Evolutionary conservation across 1,140 invertebrate species (phyloP).

Genomic region (Drosophila pallidifrons): DNA sequence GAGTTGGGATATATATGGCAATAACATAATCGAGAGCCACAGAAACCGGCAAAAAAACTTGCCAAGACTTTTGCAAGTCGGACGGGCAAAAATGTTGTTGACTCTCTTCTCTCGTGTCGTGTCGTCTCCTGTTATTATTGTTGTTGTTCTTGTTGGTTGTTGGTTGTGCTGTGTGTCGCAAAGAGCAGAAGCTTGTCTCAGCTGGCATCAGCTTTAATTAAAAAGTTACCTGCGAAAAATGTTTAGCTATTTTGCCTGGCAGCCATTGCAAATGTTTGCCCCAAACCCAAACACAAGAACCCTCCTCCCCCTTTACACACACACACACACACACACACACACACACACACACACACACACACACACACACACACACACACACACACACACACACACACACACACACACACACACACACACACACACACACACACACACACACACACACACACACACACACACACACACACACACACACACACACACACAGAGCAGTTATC

Average conservation of each 20-base stretch:
- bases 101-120: not conserved
- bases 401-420: too few relatives aligned
- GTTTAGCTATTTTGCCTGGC: conserved; percentile 73
- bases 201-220: conserved; percentile 69
- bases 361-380: too few relatives aligned
- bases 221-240: conserved; percentile 77
- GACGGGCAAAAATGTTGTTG: conserved; percentile 1
- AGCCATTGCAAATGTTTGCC: conserved; percentile 58
- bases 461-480: too few relatives aligned
- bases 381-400: too few relatives aligned
- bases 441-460: too few relatives aligned
- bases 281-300: not conserved
- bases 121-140: conserved; percentile 1
- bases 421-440: too few relatives aligned
- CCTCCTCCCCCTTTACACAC: too few relatives aligned
- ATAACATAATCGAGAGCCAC: conserved; percentile 24
- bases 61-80: conserved; percentile 3
- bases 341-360: too few relatives aligned
- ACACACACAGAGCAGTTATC: not conserved
- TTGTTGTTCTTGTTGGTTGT: conserved; percentile 15
- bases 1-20: conserved; percentile 6
- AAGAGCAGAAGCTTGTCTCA: conserved; percentile 31
- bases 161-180: conserved; percentile 1
- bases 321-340: too few relatives aligned
- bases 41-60: conserved; percentile 18